Base-by-base conservation (phyloP, 2,113 vertebrate genomes). In the Peromyscus maniculatus region DNA sequence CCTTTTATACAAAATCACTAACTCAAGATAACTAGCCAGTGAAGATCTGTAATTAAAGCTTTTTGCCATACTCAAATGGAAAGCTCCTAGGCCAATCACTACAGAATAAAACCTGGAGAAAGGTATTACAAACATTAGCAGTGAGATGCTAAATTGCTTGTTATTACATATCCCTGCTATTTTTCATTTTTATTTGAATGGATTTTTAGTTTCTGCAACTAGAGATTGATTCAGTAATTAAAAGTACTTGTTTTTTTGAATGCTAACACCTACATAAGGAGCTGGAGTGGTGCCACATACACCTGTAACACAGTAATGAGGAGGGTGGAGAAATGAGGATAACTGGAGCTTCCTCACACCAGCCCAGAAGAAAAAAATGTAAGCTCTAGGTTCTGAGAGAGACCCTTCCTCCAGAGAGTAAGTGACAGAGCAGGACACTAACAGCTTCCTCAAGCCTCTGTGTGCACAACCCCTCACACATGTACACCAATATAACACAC, bases 171-270 rank as follows among this genome's bases (percentile, higher is more conserved):
- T 82, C 49, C 28, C 55, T 91, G 9, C 87, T 79, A 69, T 11
- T 91, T 49, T 93, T 94, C 62, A 92, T 87, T 96, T 83, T 77
- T 6, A 36, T 36, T 91, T 78, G 90, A 83, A 69, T 62, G 22
- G 26, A 87, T 17, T 66, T 71, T 55, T 83, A 91, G 87, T 87
- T 95, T 43, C 57, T 96, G 22, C 10, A 87, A 90, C 66, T 92
- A 96, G 13, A 89, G 19, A 87, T n/a, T n/a, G 46, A 91, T 43
- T 24, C 8, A 22, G 72, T 11, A 24, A 74, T 39, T 74, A 39
- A 74, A 43, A 24, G 72, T 43, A 74, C 21, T 43, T 74, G n/a
- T n/a, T 74, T 24, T 22, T 43, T 39, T 36, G 71, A n/a, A 72
- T 21, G 36, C 71, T 72, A 21, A 31, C 77, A 43, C 39, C 72